A percentile compares a stretch with the other conserved stretches of the same genome.
phyloP scores from a whole-genome alignment of 2,797 vertebrate species.

The Podarcis lilfordi region DNA sequence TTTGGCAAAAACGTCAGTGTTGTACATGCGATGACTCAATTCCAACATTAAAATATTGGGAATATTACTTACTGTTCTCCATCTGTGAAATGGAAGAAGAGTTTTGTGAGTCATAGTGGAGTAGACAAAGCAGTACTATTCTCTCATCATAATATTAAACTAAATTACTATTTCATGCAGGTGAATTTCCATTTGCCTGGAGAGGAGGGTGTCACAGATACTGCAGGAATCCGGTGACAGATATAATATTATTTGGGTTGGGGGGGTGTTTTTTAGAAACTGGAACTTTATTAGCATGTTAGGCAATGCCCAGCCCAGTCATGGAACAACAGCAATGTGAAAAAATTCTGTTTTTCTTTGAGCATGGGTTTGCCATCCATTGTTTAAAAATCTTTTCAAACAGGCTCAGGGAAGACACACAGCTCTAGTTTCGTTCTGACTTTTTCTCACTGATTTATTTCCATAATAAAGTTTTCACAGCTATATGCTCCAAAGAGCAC shows the following conservation, averaged over 20 bases:
- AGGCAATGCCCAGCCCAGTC: not conserved
- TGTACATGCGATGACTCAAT: slow-evolving; percentile 53
- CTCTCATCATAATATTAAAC: slow-evolving; percentile 34
- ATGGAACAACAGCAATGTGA: not conserved
- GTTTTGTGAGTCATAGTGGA: slow-evolving; percentile 42
- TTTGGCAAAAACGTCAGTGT: slow-evolving; percentile 21
- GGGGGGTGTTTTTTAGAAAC: slow-evolving; percentile 18
- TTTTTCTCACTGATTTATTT: slow-evolving; percentile 47
- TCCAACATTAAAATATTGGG: slow-evolving; percentile 36
- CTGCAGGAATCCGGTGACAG: slow-evolving; percentile 42
- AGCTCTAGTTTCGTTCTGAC: slow-evolving; percentile 46
- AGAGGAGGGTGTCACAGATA: slow-evolving; percentile 36
- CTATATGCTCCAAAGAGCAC: slow-evolving; percentile 55
- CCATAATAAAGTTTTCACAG: slow-evolving; percentile 62
- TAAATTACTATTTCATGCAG: slow-evolving; percentile 22
- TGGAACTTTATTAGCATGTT: slow-evolving; percentile 27
- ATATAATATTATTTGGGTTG: slow-evolving; percentile 7
- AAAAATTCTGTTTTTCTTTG: slow-evolving; percentile 15
- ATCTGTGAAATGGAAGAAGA: slow-evolving; percentile 44
- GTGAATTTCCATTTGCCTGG: slow-evolving; percentile 46
- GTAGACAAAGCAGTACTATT: slow-evolving; percentile 58
- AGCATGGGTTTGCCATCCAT: not conserved
- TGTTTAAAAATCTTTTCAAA: slow-evolving; percentile 15
- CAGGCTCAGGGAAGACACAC: slow-evolving; percentile 19
- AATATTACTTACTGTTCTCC: slow-evolving; percentile 35